Base-by-base conservation (phyloP, 2,797 vertebrate genomes). In the Benthosema pterotum region DNA sequence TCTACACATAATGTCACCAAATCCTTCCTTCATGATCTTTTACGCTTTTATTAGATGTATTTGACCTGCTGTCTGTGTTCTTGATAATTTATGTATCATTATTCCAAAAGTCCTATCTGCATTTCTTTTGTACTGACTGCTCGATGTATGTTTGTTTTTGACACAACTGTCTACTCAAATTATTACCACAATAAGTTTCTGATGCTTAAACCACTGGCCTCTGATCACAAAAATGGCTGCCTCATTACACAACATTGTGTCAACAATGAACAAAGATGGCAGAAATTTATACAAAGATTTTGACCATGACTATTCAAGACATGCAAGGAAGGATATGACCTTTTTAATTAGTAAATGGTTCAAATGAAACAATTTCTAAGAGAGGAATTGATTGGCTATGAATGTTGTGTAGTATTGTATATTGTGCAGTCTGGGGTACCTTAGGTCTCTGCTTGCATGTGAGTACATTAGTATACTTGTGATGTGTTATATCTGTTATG, bases 361-460 rank as follows among this genome's bases (percentile, higher is more conserved):
- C 32, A 9, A 38, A 38, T 38, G 7, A 11, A 4, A n/a, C 15
- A 18, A 16, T 49, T 49, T 15, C 9, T 49, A n/a, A 32, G 6
- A 9, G 32, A 38, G 11, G 8, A 9, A n/a, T n/a, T 38, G 32
- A 38, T 9, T 18, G 47, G 3, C 28, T 32, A 38, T 38, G 8
- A 38, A 9, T 52, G 25, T 32, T 15, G 15, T 42, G 6, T 55
- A 17, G 2, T 42, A 12, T 15, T 38, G 17, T 25, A 25, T 4
- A 46, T 9, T 45, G 48, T 56, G 55, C 15, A 60, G 28, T 56
- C 42, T 57, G 43, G 63, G 38, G 3, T 46, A 15, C 16, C 0
- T 52, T 43, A 49, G 6, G 42, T 60, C 6, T 57, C 47, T 58
- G 19, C 14, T 50, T 57, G 51, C 19, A 22, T 53, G 51, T 54